These are phyloP conservation scores for Drosophila quadrilineata DNA, from an alignment of 1,140 invertebrate genomes.

Conservation along the genomic window DNA sequence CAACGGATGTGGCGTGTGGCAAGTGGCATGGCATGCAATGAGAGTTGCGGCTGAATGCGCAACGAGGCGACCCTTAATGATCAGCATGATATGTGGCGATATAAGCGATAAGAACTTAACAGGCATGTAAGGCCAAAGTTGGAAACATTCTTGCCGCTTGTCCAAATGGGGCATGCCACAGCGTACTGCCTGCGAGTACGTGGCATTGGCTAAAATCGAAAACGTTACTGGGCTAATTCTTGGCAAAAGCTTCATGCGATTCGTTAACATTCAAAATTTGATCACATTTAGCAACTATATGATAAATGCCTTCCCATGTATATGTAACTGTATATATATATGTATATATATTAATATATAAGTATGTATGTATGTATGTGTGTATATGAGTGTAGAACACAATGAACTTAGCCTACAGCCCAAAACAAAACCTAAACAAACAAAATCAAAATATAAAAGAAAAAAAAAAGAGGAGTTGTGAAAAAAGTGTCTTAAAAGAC, in stretches of 20 bases:
- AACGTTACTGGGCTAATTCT: background rate
- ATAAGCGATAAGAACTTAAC: too few relatives aligned
- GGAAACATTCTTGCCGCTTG: too few relatives aligned
- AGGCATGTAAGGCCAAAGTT: too few relatives aligned
- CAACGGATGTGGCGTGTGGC: slow-evolving; percentile 45
- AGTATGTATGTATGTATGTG: slow-evolving; percentile 10
- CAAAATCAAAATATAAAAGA: slow-evolving; percentile 8
- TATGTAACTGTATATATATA: too few relatives aligned
- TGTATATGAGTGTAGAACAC: slow-evolving; percentile 39
- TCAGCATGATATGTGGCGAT: too few relatives aligned
- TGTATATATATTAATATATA: too few relatives aligned
- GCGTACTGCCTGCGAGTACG: too few relatives aligned
- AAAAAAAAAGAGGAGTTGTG: slow-evolving; percentile 8
- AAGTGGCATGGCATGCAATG: too few relatives aligned
- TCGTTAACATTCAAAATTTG: slow-evolving; percentile 22
- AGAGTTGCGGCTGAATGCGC: slow-evolving; percentile 55
- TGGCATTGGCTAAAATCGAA: background rate
- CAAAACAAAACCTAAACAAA: slow-evolving; percentile 22
- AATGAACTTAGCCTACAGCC: slow-evolving; percentile 31
- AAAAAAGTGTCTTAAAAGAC: background rate
- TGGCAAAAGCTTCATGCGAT: slow-evolving; percentile 17
- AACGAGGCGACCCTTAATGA: slow-evolving; percentile 44
- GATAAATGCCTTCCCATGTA: too few relatives aligned
- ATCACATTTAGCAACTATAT: slow-evolving; percentile 52
- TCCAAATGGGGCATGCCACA: too few relatives aligned